Percentiles rank a stretch among this genome's conserved stretches.
phyloP scores from a whole-genome alignment of 2,888 invertebrate genomes.

The Drosophila lutescens region DNA sequence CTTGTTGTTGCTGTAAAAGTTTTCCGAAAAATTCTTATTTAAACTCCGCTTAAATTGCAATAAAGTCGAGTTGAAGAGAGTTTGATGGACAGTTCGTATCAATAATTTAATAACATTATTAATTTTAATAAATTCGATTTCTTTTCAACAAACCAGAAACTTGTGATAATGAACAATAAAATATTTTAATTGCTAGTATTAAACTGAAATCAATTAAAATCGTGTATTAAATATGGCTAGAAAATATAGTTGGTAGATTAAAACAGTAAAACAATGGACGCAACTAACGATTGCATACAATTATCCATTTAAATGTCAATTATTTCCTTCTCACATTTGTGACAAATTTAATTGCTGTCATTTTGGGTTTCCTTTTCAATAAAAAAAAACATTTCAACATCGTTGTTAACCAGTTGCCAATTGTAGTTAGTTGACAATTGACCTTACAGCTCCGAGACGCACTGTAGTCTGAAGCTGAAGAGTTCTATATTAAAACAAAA shows the following conservation, averaged over 20 bases:
- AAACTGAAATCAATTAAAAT: not conserved
- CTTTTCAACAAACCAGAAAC: too few relatives aligned
- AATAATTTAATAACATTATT: not conserved
- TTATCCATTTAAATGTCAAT: slow-evolving; percentile 14
- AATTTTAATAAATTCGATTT: not conserved
- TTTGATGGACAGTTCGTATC: slow-evolving; percentile 5
- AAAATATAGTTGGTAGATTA: not conserved
- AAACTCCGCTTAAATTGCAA: slow-evolving; percentile 77
- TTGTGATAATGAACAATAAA: not conserved
- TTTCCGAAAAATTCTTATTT: slow-evolving; percentile 68
- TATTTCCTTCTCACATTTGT: not conserved
- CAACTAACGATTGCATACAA: slow-evolving; percentile 1
- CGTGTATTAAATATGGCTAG: not conserved
- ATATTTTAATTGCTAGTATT: not conserved
- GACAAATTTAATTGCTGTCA: slow-evolving; percentile 7
- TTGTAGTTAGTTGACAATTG: not conserved
- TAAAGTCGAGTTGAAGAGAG: slow-evolving; percentile 41
- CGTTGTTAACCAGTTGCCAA: not conserved
- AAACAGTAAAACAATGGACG: not conserved
- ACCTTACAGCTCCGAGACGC: slow-evolving; percentile 1
- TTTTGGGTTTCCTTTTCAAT: not conserved
- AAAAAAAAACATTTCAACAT: not conserved
- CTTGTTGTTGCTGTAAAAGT: slow-evolving; percentile 46
- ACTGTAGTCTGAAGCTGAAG: slow-evolving; percentile 33
- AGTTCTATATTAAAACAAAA: slow-evolving; percentile 62